Base-by-base conservation (phyloP, 2,888 invertebrate genomes). In the Rotaria magnacalcarata region DNA sequence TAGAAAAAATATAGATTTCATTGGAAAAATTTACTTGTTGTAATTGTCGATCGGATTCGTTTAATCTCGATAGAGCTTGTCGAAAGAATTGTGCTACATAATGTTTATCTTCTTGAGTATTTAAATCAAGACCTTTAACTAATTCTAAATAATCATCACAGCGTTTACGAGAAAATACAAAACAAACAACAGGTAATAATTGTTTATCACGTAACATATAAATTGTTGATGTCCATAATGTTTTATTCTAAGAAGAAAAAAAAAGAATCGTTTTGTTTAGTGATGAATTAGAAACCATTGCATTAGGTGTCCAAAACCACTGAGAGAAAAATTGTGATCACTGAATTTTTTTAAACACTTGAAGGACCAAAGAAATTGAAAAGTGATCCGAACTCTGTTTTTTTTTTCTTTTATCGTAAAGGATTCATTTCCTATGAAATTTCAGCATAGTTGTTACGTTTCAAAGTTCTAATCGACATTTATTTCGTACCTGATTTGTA, bases 151-250 rank as follows among this genome's bases (percentile, higher is more conserved):
- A 84, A 56, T 84, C 87, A 89, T 95, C 94, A 90, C 95, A 96
- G 90, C 94, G 93, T 88, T 91, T 94, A 88, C 96, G 92, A 0
- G 97, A 97, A 88, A 99, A 93, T 0, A 96, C 96, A 90, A 99
- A 99, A 0, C 95, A 95, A 0, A 99, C 96, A 0, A 96, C 95
- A 0, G 99, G 99, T 86, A 99, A 92, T 41, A 87, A 90, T 96
- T 94, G 88, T 96, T 94, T 87, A 94, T 93, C 87, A 94, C 93
- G 89, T 84, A 91, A 27, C 84, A 67, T 84, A 47, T 84, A 60
- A 21, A 86, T 86, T 34, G 84, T 88, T 8, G 91, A 90, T 75
- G 90, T 88, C 91, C 91, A 91, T 60, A 7, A 90, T 88, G 87
- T 90, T 90, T 88, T 90, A 85, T 87, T 87, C 87, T 85, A 75